Evolutionary conservation across 1,140 invertebrate genomes (phyloP).

Genomic region (Neoseiulus cucumeris): DNA sequence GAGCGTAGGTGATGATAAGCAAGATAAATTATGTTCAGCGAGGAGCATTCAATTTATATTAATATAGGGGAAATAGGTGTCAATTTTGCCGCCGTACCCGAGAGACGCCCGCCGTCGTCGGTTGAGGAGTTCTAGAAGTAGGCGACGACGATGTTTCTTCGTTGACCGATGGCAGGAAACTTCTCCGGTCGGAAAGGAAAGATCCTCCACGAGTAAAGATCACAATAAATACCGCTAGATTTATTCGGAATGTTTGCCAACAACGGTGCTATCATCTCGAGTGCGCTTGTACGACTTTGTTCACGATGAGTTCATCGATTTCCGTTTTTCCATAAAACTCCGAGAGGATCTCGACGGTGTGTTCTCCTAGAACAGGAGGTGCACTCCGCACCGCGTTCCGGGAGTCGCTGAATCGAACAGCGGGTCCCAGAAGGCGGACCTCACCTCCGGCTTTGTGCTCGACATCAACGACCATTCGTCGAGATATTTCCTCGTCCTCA

Average conservation of each 20-base stretch:
- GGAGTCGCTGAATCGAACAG: slow-evolving; percentile 53
- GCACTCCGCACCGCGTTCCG: slow-evolving; percentile 44
- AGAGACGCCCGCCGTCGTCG: too few species aligned
- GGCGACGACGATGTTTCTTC: too few species aligned
- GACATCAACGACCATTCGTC: slow-evolving; percentile 54
- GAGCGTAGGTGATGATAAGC: neutral
- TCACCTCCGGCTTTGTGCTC: slow-evolving; percentile 44
- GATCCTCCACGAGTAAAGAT: too few species aligned
- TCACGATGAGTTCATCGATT: neutral
- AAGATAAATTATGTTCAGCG: neutral
- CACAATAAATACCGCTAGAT: too few species aligned
- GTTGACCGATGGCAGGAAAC: too few species aligned
- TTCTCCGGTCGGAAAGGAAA: too few species aligned
- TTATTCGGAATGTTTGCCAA: too few species aligned
- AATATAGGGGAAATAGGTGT: neutral
- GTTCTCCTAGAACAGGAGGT: slow-evolving; percentile 68
- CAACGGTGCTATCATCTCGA: too few species aligned
- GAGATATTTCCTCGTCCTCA: slow-evolving; percentile 47
- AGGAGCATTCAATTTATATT: slow-evolving; percentile 1
- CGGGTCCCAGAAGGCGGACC: slow-evolving; percentile 57
- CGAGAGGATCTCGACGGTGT: slow-evolving; percentile 53
- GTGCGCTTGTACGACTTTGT: neutral
- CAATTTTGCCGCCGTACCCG: too few species aligned
- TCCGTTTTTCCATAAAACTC: slow-evolving; percentile 19
- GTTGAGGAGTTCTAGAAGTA: too few species aligned